These are phyloP conservation scores for Mesocricetus auratus DNA, from an alignment of 2,113 vertebrate species.

Conservation along the genomic window DNA sequence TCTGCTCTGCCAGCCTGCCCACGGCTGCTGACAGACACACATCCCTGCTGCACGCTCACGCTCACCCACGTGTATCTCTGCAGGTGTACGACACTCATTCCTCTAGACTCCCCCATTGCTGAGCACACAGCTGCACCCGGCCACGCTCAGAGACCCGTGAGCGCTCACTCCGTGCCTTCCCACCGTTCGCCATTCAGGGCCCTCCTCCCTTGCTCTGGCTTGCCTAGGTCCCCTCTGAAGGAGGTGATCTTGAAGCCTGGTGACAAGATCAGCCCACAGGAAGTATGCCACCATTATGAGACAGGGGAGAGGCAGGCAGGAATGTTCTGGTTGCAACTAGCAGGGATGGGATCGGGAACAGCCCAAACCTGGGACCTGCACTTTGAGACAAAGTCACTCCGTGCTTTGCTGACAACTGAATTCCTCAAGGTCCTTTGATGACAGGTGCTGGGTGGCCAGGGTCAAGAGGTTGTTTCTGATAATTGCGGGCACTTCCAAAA, in stretches of 20 bases:
- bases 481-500: not conserved
- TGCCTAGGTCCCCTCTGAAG: not conserved
- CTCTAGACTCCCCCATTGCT: not conserved
- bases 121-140: not conserved
- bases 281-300: accelerated
- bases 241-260: not conserved
- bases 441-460: not conserved
- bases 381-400: not conserved
- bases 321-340: not conserved
- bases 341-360: too few species aligned
- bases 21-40: not conserved
- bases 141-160: not conserved
- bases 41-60: not conserved
- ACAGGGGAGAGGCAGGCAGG: not conserved
- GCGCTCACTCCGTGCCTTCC: not conserved
- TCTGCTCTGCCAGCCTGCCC: constrained; percentile 37
- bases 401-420: too few species aligned
- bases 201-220: not conserved
- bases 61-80: not conserved
- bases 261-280: accelerated
- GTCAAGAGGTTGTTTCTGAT: not conserved
- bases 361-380: not conserved
- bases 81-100: not conserved
- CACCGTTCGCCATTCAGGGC: accelerated
- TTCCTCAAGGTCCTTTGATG: not conserved